A percentile compares a stretch with the other conserved stretches of the same genome.
These are phyloP conservation scores for Lampris megalopsis DNA, from an alignment of 2,113 vertebrate genomes.

Conservation along the genomic window DNA sequence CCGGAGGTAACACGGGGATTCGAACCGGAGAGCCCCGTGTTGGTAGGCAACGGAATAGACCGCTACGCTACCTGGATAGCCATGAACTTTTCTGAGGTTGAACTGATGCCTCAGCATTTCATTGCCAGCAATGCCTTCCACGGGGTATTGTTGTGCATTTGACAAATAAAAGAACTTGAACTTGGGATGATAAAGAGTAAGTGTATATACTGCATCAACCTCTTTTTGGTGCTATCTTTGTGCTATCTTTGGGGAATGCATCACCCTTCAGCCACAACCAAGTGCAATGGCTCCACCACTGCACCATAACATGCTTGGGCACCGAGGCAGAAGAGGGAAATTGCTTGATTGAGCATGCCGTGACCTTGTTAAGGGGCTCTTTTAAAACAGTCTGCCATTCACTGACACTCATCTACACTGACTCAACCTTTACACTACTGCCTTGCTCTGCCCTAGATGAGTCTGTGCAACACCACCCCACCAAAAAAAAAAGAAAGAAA, in stretches of 20 bases:
- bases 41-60: too few relatives aligned
- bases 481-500: neutral
- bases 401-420: slow-evolving; percentile 44
- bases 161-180: too few relatives aligned
- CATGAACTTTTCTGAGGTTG: too few relatives aligned
- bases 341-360: slow-evolving; percentile 63
- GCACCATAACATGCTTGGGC: slow-evolving; percentile 29
- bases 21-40: too few relatives aligned
- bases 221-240: slow-evolving; percentile 38
- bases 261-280: slow-evolving; percentile 44
- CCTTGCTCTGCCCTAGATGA: slow-evolving; percentile 13
- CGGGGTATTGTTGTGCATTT: too few relatives aligned
- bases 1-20: too few relatives aligned
- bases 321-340: slow-evolving; percentile 56
- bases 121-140: too few relatives aligned
- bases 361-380: slow-evolving; percentile 62
- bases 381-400: slow-evolving; percentile 49
- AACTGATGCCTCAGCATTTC: too few relatives aligned
- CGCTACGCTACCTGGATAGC: too few relatives aligned
- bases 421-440: slow-evolving; percentile 25
- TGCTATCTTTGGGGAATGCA: neutral
- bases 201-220: slow-evolving; percentile 17
- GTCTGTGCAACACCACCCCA: neutral
- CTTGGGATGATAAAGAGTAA: slow-evolving; percentile 7
- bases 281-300: slow-evolving; percentile 19